Evolutionary conservation across 2,888 invertebrate genomes (phyloP), one percentile per base, ranked within the genome.

Genomic region (Leucoptera coffeella): DNA sequence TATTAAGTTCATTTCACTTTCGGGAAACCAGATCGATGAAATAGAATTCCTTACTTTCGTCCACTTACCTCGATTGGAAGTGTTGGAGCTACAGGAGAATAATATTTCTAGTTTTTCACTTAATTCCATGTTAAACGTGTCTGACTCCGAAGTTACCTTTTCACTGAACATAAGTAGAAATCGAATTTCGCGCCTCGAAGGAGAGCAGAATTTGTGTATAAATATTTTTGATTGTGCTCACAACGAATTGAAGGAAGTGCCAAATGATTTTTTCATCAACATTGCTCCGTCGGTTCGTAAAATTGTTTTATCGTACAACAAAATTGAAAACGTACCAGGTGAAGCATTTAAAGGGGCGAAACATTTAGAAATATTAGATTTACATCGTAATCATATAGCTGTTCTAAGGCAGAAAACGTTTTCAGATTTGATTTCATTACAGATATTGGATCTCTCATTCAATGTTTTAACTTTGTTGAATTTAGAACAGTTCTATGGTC

Each of bases 71-170:
- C 80, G 78, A 46, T 59, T 94, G 39, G 78, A 81, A 36, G 80
- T 82, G 42, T 61, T 93, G 29, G 89, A 91, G 52, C 62, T 91
- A 32, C 88, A 88, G 57, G 78, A 80, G 40, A 91, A 91, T 49
- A 76, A 80, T 39, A 58, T 91, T 27, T 77, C 77, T 12, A 72
- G 76, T 33, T 73, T 91, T 39, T 78, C 80, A 11, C 57, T 85
- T 38, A 76, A 73, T 40, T 72, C 76, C 27, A 84, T 87, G 42
- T 65, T 75, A 33, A 85, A 84, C 45, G 73, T 83, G 14, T 82
- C 84, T 4, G 73, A 75, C 34, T 56, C 73, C 4, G 77, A 78
- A 33, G 60, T 75, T 22, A 80, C 82, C 14, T 72, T 91, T 38
- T 75, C 78, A 6, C 60, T 91, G 27, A 90, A 91, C 47, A 69